phyloP scores from a whole-genome alignment of 2,888 invertebrate species.

The Archaeoteleia sp. region DNA sequence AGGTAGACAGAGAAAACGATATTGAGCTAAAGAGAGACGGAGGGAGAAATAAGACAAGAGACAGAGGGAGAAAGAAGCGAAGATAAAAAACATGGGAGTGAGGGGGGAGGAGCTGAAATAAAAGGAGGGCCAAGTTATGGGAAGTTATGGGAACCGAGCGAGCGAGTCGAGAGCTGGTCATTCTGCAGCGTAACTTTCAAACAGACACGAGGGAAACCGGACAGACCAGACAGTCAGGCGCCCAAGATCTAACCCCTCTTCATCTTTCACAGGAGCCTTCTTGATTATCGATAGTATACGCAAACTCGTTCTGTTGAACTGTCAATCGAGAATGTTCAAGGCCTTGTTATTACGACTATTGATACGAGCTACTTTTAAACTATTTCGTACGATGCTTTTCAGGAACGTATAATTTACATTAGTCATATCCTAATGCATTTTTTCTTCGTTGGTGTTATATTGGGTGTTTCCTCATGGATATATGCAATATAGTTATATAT shows the following conservation, averaged over 20 bases:
- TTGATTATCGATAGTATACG: slow-evolving; percentile 34
- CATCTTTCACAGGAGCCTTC: slow-evolving; percentile 30
- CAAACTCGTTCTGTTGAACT: slow-evolving; percentile 27
- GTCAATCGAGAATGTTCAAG: slow-evolving; percentile 17
- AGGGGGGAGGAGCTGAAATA: slow-evolving; percentile 29
- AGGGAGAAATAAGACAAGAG: neutral
- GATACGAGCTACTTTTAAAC: neutral
- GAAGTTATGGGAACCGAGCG: slow-evolving; percentile 48
- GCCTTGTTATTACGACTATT: slow-evolving; percentile 22
- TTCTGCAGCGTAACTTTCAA: slow-evolving; percentile 57
- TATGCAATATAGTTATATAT: no score
- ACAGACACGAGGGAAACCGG: slow-evolving; percentile 65
- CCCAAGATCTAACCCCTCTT: slow-evolving; percentile 65
- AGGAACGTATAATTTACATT: no score
- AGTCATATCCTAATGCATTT: no score
- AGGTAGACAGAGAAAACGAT: slow-evolving; percentile 49
- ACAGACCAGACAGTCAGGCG: slow-evolving; percentile 71
- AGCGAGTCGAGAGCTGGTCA: slow-evolving; percentile 52
- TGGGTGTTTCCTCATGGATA: no score
- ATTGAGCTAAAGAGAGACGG: slow-evolving; percentile 26
- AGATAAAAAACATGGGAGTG: slow-evolving; percentile 22
- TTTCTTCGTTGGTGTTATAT: no score
- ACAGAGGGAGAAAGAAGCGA: slow-evolving; percentile 17
- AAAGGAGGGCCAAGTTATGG: slow-evolving; percentile 50
- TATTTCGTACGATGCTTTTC: no score